These are phyloP conservation scores for Aurelia sp. DNA, from an alignment of 30 jellyfish, hydroid and myxozoan genomes.

Conservation along the genomic window DNA sequence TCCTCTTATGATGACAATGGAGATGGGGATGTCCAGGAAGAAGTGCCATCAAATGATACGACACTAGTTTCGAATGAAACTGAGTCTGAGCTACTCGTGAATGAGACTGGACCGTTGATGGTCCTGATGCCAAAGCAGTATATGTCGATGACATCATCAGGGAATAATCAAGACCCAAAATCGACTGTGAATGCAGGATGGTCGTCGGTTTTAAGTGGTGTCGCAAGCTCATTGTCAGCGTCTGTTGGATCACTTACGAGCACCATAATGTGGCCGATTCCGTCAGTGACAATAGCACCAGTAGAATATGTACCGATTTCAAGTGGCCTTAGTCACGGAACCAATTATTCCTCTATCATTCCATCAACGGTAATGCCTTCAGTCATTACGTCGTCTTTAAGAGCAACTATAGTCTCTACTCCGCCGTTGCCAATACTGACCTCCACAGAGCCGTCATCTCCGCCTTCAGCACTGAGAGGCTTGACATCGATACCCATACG, in stretches of 20 bases:
- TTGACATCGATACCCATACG: no score
- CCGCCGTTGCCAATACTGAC: no score
- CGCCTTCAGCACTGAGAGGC: no score
- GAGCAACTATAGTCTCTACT: not conserved
- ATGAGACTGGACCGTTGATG: constrained; percentile 86
- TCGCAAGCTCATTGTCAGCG: not conserved
- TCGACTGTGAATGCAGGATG: constrained; percentile 5
- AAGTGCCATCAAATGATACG: constrained; percentile 86
- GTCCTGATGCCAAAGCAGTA: constrained; percentile 54
- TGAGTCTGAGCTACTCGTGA: constrained; percentile 86
- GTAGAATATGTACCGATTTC: not conserved
- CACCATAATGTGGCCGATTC: constrained; percentile 26
- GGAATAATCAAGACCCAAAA: constrained; percentile 14
- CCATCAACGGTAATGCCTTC: not conserved
- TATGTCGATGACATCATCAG: constrained; percentile 49
- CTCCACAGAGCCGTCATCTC: no score
- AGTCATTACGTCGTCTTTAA: not conserved
- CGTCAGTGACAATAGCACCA: not conserved
- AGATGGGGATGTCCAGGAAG: constrained; percentile 79
- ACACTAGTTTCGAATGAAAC: constrained; percentile 84
- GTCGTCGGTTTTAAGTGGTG: constrained; percentile 7
- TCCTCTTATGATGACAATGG: constrained; percentile 36
- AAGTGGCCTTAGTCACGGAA: not conserved
- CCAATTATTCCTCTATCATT: not conserved
- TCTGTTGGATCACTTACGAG: not conserved